Base-by-base conservation (phyloP, 1,140 invertebrate genomes). In the Drosophila tristis region DNA sequence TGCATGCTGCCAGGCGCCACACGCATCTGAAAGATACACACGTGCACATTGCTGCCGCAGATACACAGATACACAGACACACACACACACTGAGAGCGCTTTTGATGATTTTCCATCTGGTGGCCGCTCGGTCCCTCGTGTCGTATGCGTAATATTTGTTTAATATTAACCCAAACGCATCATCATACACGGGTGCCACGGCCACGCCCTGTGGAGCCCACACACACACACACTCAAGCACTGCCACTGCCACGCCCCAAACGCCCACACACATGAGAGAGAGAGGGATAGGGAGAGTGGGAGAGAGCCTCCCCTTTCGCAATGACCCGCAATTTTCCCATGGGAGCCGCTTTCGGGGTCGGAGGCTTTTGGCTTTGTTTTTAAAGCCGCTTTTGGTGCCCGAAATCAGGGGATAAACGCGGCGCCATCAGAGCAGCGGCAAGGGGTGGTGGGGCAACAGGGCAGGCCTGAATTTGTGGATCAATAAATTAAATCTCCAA, bases 91-190 rank as follows among this genome's bases (percentile, higher is more conserved):
- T 31, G 47, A 35, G 49, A 60, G 39, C 45, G 63, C 53, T 47
- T 65, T 80, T 80, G 60, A 79, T 75, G 78, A 70, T 80, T 71
- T 75, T 39, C 35, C 35, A 39, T 39, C 11, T 39, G 35, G 35
- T 39, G 35, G 23, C 26, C 58, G 74, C 47, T 48, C 63, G 78
- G 67, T 80, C 78, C 78, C 78, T 48, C 26, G 78, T 67, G 78
- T 72, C 73, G 78, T 80, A 80, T 80, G 73, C 78, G 78, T 62
- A 80, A 73, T 80, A 76, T 80, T 80, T 81, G 74, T 75, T 71
- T 80, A 74, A 80, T 80, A 80, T 75, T 65, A 80, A 79, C 59
- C 79, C 56, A 39, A 39, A 39, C 35, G 35, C 11, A 39, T 39
- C 35, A 39, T 39, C 15, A 47, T 42, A 23, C 51, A 50, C 62